A percentile compares a stretch with the other conserved stretches of the same genome.
These are phyloP conservation scores for Fukomys damarensis DNA, from an alignment of 2,113 vertebrate species.

Conservation along the genomic window DNA sequence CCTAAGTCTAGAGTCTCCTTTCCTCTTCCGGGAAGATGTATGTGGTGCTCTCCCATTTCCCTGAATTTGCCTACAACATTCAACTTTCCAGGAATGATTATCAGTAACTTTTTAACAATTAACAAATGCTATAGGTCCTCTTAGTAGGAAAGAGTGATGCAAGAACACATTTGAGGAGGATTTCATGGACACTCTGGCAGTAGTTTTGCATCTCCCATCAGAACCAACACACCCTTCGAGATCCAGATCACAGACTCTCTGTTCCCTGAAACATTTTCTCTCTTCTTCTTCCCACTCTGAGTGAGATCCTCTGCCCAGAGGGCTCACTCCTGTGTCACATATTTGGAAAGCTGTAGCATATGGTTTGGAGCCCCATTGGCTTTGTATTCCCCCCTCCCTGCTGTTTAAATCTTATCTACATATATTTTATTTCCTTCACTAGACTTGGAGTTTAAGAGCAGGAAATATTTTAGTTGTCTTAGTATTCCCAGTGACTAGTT, in stretches of 20 bases:
- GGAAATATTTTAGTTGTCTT: slow-evolving; percentile 8
- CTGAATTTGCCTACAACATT: not conserved
- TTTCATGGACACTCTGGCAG: not conserved
- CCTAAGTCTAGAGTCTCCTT: not conserved
- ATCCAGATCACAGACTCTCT: not conserved
- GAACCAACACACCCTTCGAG: not conserved
- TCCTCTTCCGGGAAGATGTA: not conserved
- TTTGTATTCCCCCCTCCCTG: not conserved
- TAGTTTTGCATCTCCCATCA: not conserved
- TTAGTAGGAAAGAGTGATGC: not conserved
- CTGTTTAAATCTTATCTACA: not conserved
- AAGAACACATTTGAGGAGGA: not conserved
- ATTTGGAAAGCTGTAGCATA: not conserved
- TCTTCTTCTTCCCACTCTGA: not conserved
- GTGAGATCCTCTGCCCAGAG: not conserved
- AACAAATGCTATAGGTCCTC: not conserved
- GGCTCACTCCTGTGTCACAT: not conserved
- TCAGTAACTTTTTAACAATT: not conserved
- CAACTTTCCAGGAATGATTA: not conserved
- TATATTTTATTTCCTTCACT: slow-evolving; percentile 1
- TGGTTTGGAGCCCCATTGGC: not conserved
- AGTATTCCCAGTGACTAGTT: not conserved
- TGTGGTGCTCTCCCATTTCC: not conserved
- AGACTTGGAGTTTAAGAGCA: not conserved
- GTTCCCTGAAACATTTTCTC: not conserved